Base-by-base conservation (phyloP, 2,113 vertebrate species). In the Macaca mulatta region DNA sequence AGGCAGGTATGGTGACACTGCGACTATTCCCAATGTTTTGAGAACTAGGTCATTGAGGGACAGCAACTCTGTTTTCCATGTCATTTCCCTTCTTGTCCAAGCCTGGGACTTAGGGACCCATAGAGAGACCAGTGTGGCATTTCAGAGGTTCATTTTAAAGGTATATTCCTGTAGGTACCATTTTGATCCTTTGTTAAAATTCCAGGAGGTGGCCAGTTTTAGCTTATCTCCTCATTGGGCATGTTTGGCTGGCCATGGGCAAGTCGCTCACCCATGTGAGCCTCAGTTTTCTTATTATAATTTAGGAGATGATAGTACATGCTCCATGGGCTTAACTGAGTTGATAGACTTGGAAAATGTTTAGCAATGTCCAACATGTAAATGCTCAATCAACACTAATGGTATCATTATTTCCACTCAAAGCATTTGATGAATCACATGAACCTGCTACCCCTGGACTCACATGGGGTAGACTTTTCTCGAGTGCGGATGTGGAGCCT, bases 381-480 rank as follows among this genome's bases (percentile, higher is more conserved):
- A 35, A 20, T 81, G 20, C 50, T 78, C 25, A 9, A 0, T 57
- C 8, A 61, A 6, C 17, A 14, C 3, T 95, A 43, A 96, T 99
- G 98, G 99, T 99, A 92, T 75, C 98, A 45, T 93, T 92, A 4
- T 95, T 75, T 94, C 64, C 96, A 61, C 32, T 97, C 75, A 16
- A 96, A 99, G 99, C 99, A 99, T 85, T 97, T 99, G 98, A 99
- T 99, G 99, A 99, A 99, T 82, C 99, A 99, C 97, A 97, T 99
- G 92, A 99, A 99, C 98, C 98, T 99, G 40, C 99, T 99, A 97
- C 99, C 99, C 1, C 97, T 99, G 98, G 99, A 99, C 48, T 98
- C 99, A 38, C 99, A 99, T 0, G 99, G 99, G 0, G 99, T 99
- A 5, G 99, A 99, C 98, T 99, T 99, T 35, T 99, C 99, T 90